phyloP scores from a whole-genome alignment of 2,113 vertebrate genomes.

The Ciconia maguari region DNA sequence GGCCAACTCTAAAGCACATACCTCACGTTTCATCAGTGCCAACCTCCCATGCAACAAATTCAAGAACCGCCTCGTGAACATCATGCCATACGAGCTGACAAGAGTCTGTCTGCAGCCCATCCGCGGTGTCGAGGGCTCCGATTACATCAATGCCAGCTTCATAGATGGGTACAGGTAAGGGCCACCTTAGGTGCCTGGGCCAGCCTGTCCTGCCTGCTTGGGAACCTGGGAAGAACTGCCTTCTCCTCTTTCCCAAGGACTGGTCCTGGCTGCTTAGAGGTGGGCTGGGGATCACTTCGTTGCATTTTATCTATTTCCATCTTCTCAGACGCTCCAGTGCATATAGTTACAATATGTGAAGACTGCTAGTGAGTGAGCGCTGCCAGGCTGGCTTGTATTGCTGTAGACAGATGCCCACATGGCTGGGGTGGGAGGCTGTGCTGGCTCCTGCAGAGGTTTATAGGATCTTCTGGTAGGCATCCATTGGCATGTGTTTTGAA shows the following conservation, averaged over 20 bases:
- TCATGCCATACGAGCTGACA: constrained; percentile 93
- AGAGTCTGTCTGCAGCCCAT: constrained; percentile 94
- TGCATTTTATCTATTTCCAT: background rate
- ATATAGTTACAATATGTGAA: background rate
- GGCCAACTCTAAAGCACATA: constrained; percentile 92
- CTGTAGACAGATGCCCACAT: background rate
- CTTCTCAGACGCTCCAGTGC: background rate
- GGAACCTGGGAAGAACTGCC: background rate
- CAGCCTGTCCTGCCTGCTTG: background rate
- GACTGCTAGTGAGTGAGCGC: background rate
- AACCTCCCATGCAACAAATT: constrained; percentile 97
- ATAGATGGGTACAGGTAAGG: constrained; percentile 92
- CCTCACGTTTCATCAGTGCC: constrained; percentile 95
- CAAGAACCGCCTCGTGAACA: constrained; percentile 96
- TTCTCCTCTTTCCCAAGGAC: background rate
- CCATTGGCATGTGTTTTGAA: background rate
- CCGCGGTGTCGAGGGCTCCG: constrained; percentile 93
- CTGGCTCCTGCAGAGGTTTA: background rate
- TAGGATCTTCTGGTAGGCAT: background rate
- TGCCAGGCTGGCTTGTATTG: background rate
- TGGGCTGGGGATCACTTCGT: background rate
- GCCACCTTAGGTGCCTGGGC: background rate
- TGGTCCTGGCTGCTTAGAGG: background rate
- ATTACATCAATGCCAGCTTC: constrained; percentile 98
- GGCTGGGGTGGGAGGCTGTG: background rate